Evolutionary conservation across 2,797 vertebrate genomes (phyloP), one percentile per base, ranked within the genome.

Genomic region (Oreochromis mossambicus): DNA sequence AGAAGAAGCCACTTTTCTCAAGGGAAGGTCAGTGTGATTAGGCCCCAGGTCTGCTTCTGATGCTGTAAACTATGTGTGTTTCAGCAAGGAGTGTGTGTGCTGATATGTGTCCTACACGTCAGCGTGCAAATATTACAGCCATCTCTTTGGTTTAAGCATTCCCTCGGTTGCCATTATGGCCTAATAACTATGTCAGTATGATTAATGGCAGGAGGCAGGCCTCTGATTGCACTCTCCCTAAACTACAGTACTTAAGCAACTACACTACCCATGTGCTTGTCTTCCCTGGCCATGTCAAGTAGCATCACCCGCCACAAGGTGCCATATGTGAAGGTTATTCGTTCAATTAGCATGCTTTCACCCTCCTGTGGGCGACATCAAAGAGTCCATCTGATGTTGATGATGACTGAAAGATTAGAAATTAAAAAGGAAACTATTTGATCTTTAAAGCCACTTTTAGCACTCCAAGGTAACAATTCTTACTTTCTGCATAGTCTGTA

Each of bases 131-230:
- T 92, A 93, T 95, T 93, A 92, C 93, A 87, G 70, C 87, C 92
- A 90, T 94, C 92, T 89, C 87, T 94, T 87, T 83, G 86, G 81
- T 95, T 92, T 89, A 92, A 92, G 88, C 91, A 87, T 93, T 92
- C 93, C 92, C 94, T 81, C 2, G 90, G 91, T 83, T 84, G 85
- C 91, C 91, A 92, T 95, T 93, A 92, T 80, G 88, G 91, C 93
- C 93, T 95, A 95, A 96, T 95, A 94, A 95, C 88, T 61, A 50
- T 92, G 93, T 92, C 94, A 87, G 90, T 83, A 83, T 95, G 94
- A 96, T 96, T 94, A 93, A 94, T 93, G 91, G 84, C 81, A 19
- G 66, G 66, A 88, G 82, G 91, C 87, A 86, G 26, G 38, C 52
- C 83, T 90, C 86, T 89, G 89, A 91, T 93, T 94, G 90, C 84